A percentile compares a stretch with the other conserved stretches of the same genome.
phyloP scores from a whole-genome alignment of 2,113 vertebrate genomes.

The Peromyscus polionotus region DNA sequence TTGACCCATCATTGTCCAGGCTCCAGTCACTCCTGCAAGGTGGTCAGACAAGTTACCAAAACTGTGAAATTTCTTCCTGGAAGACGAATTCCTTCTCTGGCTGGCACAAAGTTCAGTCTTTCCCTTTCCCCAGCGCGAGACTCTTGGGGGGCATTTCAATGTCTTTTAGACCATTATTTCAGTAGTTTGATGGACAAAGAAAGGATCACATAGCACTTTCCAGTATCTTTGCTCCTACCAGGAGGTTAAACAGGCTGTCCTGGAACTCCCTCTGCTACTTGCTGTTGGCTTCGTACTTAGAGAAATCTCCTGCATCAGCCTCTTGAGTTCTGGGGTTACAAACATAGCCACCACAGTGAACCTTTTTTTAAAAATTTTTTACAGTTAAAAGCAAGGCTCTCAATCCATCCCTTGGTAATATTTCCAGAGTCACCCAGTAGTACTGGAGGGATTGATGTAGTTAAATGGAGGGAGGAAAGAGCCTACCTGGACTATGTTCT shows the following conservation, averaged over 20 bases:
- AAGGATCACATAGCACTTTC: neutral
- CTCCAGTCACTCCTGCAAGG: neutral
- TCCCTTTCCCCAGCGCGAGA: neutral
- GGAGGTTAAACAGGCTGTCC: neutral
- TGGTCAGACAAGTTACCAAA: neutral
- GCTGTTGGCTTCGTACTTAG: neutral
- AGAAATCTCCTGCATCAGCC: neutral
- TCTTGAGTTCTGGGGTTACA: neutral
- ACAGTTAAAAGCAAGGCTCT: neutral
- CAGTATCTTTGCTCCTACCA: neutral
- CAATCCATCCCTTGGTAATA: too few relatives aligned
- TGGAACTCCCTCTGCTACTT: neutral
- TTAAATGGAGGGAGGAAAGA: neutral
- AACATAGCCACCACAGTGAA: neutral
- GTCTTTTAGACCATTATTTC: neutral
- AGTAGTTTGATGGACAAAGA: too few relatives aligned
- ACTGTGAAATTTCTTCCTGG: neutral
- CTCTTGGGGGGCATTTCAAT: neutral
- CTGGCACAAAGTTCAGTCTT: neutral
- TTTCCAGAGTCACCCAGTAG: neutral
- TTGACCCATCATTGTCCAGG: neutral
- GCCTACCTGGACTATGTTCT: neutral
- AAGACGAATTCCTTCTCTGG: neutral
- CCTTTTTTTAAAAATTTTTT: neutral
- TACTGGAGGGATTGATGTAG: neutral